These are phyloP conservation scores for Luehdorfia chinensis DNA, from an alignment of 1,140 invertebrate species.

Conservation along the genomic window DNA sequence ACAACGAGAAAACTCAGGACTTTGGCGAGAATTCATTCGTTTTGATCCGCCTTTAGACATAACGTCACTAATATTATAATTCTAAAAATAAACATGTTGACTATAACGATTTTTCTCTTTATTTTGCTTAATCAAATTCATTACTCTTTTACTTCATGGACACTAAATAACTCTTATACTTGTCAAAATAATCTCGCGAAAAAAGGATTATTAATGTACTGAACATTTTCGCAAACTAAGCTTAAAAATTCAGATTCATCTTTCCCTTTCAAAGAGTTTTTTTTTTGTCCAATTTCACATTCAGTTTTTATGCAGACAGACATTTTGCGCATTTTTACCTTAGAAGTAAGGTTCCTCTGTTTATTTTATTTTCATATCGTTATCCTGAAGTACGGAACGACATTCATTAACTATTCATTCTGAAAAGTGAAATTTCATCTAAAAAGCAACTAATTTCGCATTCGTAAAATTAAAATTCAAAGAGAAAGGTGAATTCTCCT, in stretches of 20 bases:
- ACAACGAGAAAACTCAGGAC: too few relatives aligned
- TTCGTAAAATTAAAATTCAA: slow-evolving; percentile 4
- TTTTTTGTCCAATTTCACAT: slow-evolving; percentile 39
- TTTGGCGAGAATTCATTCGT: too few relatives aligned
- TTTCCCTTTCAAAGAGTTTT: slow-evolving; percentile 32
- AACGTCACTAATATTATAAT: too few relatives aligned
- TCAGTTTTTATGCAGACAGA: slow-evolving; percentile 29
- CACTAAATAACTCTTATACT: slow-evolving; percentile 10
- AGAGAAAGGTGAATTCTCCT: background rate
- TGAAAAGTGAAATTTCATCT: slow-evolving; percentile 10
- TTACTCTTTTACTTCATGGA: slow-evolving; percentile 4
- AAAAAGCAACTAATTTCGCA: slow-evolving; percentile 1
- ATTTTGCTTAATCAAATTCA: background rate
- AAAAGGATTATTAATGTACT: slow-evolving; percentile 12
- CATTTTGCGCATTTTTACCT: slow-evolving; percentile 23
- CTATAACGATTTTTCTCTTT: too few relatives aligned
- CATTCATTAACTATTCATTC: slow-evolving; percentile 25
- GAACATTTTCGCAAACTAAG: slow-evolving; percentile 18
- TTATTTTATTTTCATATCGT: slow-evolving; percentile 29
- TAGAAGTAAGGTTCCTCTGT: slow-evolving; percentile 25
- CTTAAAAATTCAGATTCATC: slow-evolving; percentile 25
- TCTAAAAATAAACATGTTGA: too few relatives aligned
- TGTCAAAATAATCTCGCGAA: slow-evolving; percentile 3
- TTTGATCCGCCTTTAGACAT: too few relatives aligned
- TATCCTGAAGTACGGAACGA: slow-evolving; percentile 11